phyloP scores from a whole-genome alignment of 2,113 vertebrate genomes.

The Calyptomena viridis region DNA sequence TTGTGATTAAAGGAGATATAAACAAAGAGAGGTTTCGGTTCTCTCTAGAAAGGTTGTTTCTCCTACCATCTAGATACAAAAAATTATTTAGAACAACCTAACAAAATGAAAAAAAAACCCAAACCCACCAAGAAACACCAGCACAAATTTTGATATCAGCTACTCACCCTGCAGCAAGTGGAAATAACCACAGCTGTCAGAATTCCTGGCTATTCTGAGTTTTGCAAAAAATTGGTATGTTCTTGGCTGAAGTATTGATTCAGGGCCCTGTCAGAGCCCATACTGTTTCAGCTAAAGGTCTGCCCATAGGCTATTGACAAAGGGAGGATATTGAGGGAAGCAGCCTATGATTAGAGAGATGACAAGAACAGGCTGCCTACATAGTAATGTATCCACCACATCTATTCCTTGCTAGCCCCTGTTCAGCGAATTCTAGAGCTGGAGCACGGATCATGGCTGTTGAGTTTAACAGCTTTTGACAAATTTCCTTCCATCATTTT shows the following conservation, averaged over 20 bases:
- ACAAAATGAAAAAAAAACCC: neutral
- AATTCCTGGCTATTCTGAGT: neutral
- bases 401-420: neutral
- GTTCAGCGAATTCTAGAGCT: neutral
- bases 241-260: neutral
- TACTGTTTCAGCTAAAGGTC: neutral
- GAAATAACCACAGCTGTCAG: neutral
- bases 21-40: conserved; percentile 13
- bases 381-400: neutral
- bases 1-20: neutral
- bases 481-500: neutral
- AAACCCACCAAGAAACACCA: neutral
- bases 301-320: neutral
- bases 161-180: neutral
- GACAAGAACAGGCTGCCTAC: neutral
- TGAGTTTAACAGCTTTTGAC: neutral
- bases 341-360: neutral
- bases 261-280: neutral
- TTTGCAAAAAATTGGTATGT: neutral
- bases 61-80: neutral
- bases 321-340: neutral
- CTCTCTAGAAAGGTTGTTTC: neutral
- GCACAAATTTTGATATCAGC: neutral
- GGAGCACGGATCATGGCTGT: neutral
- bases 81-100: neutral